Base-by-base conservation (phyloP, 2,113 vertebrate species). In the Muscicapa adusta region DNA sequence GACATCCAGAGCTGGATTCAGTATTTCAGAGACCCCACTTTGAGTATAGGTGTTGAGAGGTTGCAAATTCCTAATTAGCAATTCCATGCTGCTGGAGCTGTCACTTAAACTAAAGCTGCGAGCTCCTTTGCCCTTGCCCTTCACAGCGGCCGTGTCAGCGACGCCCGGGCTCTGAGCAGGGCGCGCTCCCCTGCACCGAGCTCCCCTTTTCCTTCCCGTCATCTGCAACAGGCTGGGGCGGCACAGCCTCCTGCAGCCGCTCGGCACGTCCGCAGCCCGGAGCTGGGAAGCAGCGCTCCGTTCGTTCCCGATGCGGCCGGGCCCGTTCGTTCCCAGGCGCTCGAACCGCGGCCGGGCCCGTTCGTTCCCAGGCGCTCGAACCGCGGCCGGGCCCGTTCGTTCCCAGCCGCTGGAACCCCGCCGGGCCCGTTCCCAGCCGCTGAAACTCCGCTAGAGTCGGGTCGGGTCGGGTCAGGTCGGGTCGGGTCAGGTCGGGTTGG, bases 241-340 rank as follows among this genome's bases (percentile, higher is more conserved):
- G 17, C 3, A 10, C 34, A 5, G 75, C 4, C 36, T 12, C 31
- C 31, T 1, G 50, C 57, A 22, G 8, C 26, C 9, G 20, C 31
- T 12, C 17, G 26, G 16, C 29, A 15, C 4, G 31, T 9, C 7
- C 29, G 3, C 34, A 62, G 47, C 57, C 22, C 15, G 5, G 20
- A 11, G 56, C 57, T 12, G 56, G 12, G 28, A 25, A 24, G 16
- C 34, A 5, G 34, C 34, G 4, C n/a, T 4, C 7, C 45, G 4
- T 10, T 14, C 16, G 3, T 0, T 16, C 34, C 78, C 53, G 34
- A 7, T 11, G 63, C 25, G 26, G 38, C 38, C 26, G 1, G 20
- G 38, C 25, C 58, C 17, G 16, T 1, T n/a, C 17, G 12, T 1
- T 65, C 61, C 61, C 9, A 0, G 40, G 31, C 54, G 19, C 61